A percentile compares a stretch with the other conserved stretches of the same genome.
Evolutionary conservation across 2,797 vertebrate genomes (phyloP).

Genomic region (Megaceryle alcyon): DNA sequence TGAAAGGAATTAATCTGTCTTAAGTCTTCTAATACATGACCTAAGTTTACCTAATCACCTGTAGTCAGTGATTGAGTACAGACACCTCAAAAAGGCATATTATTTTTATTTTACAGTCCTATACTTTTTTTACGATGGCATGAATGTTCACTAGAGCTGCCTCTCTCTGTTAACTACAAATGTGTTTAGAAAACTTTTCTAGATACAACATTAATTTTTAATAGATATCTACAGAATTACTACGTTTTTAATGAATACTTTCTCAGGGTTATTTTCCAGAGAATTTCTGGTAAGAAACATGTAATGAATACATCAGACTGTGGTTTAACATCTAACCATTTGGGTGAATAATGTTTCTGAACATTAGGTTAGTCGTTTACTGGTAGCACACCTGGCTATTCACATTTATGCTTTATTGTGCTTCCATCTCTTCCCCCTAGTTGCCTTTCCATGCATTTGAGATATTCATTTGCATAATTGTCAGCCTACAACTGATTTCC

Average conservation of each 20-base stretch:
- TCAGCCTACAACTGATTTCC: constrained; percentile 14
- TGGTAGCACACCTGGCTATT: neutral
- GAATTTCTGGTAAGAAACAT: neutral
- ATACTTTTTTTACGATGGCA: neutral
- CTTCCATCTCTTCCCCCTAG: neutral
- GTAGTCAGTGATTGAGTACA: neutral
- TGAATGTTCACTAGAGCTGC: neutral
- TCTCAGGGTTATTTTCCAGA: neutral
- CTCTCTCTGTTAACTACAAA: neutral
- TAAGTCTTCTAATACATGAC: neutral
- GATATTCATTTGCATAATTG: neutral
- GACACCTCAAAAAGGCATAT: neutral
- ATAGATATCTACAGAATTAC: neutral
- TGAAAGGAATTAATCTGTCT: neutral
- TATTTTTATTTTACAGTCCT: neutral
- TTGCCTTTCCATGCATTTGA: neutral
- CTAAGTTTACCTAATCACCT: neutral
- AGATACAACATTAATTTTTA: neutral
- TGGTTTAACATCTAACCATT: neutral
- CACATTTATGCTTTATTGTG: neutral
- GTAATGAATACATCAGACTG: neutral
- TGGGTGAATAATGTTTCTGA: neutral
- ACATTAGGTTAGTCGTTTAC: neutral
- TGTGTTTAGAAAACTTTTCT: neutral
- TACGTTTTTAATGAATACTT: neutral